Evolutionary conservation across 2,113 vertebrate species (phyloP), one percentile per base, ranked within the genome.

Genomic region (Thermophis baileyi): DNA sequence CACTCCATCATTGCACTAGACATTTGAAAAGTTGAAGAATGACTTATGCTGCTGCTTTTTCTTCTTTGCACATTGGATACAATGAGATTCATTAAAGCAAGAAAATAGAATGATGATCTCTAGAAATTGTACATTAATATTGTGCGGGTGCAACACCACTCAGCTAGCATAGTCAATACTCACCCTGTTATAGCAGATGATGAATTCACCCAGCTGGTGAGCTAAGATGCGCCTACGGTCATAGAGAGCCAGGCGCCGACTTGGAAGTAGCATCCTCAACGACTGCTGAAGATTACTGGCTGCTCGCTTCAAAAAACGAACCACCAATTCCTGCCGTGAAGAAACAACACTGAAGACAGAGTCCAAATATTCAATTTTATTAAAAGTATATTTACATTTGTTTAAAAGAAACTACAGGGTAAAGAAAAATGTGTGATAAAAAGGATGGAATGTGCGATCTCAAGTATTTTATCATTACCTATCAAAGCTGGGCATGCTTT

Each of bases 281-380:
- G 99, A 98, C 92, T 98, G 98, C 44, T 98, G 98, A 35, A 99
- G 98, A 96, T 99, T 99, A 96, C 97, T 98, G 93, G 98, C 98
- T 60, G 99, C 99, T 96, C 98, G 97, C 94, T 97, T 98, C 95
- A 99, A 97, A 95, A 99, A 99, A 90, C 98, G 98, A 91, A 99
- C 98, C 92, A 99, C 98, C 85, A 99, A 97, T 93, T 99, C 99
- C 99, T 99, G 96, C 40, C 92, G 91, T 87, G 91, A 92, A 94
- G 51, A 93, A n/a, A 92, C 3, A 35, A 91, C 50, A 40, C 94
- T 91, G 94, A 90, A 51, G 30, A 88, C 0, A 0, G 0, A 57
- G 22, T 49, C 18, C 35, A 35, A 50, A 53, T 16, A 85, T 14
- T 12, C 60, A 2, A n/a, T 30, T 35, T 60, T 30, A 9, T 25